Base-by-base conservation (phyloP, 2,797 vertebrate species). In the Sebastes variabilis region DNA sequence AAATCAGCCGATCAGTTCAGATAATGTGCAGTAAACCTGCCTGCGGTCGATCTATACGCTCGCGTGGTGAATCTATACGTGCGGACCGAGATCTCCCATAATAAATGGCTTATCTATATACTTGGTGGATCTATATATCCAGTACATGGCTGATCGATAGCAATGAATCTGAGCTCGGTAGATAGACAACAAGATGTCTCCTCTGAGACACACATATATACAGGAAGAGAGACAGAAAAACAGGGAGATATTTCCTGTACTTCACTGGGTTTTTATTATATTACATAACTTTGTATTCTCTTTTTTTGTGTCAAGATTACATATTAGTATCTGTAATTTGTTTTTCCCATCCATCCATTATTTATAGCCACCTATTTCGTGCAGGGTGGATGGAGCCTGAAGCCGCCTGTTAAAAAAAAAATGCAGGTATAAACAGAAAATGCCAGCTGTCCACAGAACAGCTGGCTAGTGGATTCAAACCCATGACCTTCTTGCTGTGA, bases 31-130 rank as follows among this genome's bases (percentile, higher is more conserved):
- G 71, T 87, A 90, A 92, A 94, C 25, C 69, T 84, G 84, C 90
- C 77, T 61, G 58, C 3, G 18, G 72, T 81, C 20, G 27, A 92
- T 92, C 92, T 58, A 88, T 92, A 83, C 4, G 6, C 77, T 82
- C 76, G 77, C 76, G 73, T 77, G 67, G 54, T 29, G 30, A 77
- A 93, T 93, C 93, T 84, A 94, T 94, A 89, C 70, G 76, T 4
- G 55, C 54, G 68, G 75, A 72, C 25, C 22, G 58, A 77, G 72
- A 87, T 81, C 83, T 80, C 55, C 85, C 80, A 77, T 90, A 90
- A 93, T 93, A 91, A 93, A 95, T 92, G 93, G 83, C 87, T 93
- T 94, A 93, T 93, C 93, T 93, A 94, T 95, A 93, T 80, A 95
- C 93, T 93, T 85, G 77, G 72, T 88, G 80, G 89, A 94, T 94